Evolutionary conservation across 2,888 invertebrate genomes (phyloP), one percentile per base, ranked within the genome.

Genomic region (Vesta saturnalis): DNA sequence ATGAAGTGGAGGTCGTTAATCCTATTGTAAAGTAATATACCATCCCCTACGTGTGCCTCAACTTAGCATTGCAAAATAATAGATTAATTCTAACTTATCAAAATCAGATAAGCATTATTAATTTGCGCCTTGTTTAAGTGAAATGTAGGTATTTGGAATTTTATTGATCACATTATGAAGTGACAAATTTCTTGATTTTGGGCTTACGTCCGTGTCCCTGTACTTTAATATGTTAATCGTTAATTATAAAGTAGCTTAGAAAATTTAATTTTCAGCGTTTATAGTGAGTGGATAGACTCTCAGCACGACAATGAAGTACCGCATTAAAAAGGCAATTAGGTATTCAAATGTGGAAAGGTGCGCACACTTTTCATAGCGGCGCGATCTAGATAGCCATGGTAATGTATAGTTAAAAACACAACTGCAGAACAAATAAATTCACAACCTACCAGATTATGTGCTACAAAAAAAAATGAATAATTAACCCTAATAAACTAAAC

Each of bases 281-380:
- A 70, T 59, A 70, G 61, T 57, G 61, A 69, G 61, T 69, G 62
- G 55, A 70, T 66, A 63, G 49, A 65, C 65, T 69, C 60, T 56
- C 59, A 49, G 57, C 60, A 69, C 64, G 68, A 69, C 68, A 69
- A 69, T 69, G 68, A 69, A 69, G 64, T 65, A 61, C 64, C 62
- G 64, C 61, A 69, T 69, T 69, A 69, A 69, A 65, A 62, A 69
- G 60, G 69, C 69, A 69, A 69, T 72, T 72, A 72, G 70, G 68
- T 72, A 72, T 72, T 72, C 72, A 72, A 72, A 72, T 71, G 71
- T 68, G 71, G 62, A 63, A 70, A 69, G 67, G 71, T 71, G 71
- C 71, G 71, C 71, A 72, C 72, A 72, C 71, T 72, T 72, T 72
- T 72, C 72, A 71, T 72, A 71, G 70, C 70, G 65, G 59, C 64